Conservation (phyloP, 2,113 vertebrate species). For the Malurus cyaneus region DNA sequence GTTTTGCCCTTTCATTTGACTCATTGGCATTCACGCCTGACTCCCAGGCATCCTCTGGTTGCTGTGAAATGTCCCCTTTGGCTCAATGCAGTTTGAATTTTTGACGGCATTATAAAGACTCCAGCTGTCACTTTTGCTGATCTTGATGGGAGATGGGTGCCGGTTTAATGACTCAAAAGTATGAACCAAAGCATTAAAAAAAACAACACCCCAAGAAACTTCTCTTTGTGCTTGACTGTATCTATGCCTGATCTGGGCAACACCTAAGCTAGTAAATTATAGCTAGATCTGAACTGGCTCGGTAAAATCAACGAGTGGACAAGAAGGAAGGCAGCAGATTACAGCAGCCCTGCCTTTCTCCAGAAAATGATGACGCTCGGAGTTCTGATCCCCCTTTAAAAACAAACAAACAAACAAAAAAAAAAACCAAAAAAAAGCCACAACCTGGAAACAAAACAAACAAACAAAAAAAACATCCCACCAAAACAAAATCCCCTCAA, state of each 20-base stretch:
- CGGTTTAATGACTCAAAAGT: conserved; percentile 57
- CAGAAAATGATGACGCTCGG: neutral
- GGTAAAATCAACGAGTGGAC: neutral
- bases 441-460: neutral
- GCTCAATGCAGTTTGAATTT: conserved; percentile 61
- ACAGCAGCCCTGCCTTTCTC: neutral
- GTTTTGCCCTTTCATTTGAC: conserved; percentile 62
- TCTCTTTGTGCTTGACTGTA: conserved; percentile 15
- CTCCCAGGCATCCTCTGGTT: conserved; percentile 54
- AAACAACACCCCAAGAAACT: neutral
- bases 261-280: neutral
- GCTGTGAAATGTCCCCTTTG: conserved; percentile 61
- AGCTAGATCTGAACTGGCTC: neutral
- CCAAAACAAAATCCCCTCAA: neutral
- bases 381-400: neutral
- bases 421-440: neutral
- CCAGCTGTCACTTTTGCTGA: conserved; percentile 67
- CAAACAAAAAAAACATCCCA: neutral
- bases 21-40: conserved; percentile 66
- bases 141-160: conserved; percentile 53
- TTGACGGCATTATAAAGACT: conserved; percentile 54
- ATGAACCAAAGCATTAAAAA: conserved; percentile 12
- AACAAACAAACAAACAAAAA: neutral
- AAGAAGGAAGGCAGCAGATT: neutral
- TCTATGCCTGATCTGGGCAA: neutral